Conservation (phyloP, 1,140 invertebrate genomes). For the Zaprionus lachaisei region DNA sequence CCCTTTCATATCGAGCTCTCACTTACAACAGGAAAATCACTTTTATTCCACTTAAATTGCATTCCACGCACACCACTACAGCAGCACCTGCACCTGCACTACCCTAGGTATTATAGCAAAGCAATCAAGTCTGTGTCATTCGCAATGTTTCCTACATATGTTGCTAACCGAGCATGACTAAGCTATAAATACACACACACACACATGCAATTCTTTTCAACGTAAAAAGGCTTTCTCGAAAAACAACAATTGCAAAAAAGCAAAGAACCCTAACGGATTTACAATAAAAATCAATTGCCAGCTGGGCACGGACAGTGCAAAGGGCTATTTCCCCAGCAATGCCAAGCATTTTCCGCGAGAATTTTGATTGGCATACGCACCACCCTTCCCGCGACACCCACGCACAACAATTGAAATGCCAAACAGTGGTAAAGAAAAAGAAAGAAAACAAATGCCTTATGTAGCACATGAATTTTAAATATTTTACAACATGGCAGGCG, state of each 20-base stretch:
- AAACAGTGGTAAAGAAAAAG: constrained; percentile 52
- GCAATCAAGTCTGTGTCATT: constrained; percentile 49
- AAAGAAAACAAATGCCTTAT: constrained; percentile 40
- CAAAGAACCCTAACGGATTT: constrained; percentile 25
- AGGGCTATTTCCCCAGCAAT: constrained; percentile 60
- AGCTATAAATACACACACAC: constrained; percentile 42
- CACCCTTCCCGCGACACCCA: constrained; percentile 4
- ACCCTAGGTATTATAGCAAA: constrained; percentile 32
- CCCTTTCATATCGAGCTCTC: neutral
- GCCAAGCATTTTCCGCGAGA: constrained; percentile 75
- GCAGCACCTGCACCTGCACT: neutral
- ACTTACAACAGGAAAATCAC: constrained; percentile 23
- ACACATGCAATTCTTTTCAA: constrained; percentile 14
- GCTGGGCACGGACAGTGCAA: constrained; percentile 35
- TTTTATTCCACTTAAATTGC: constrained; percentile 40
- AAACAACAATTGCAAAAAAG: constrained; percentile 5
- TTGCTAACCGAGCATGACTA: constrained; percentile 52
- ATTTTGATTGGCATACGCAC: constrained; percentile 78
- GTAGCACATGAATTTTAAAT: constrained; percentile 78
- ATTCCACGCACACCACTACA: constrained; percentile 16
- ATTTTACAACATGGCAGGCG: constrained; percentile 68
- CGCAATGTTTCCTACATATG: constrained; percentile 37
- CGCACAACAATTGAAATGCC: constrained; percentile 75
- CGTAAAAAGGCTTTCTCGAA: constrained; percentile 25
- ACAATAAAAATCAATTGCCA: constrained; percentile 73